Conservation (phyloP, 2,888 invertebrate species). For the Eristalinus sepulchralis region DNA sequence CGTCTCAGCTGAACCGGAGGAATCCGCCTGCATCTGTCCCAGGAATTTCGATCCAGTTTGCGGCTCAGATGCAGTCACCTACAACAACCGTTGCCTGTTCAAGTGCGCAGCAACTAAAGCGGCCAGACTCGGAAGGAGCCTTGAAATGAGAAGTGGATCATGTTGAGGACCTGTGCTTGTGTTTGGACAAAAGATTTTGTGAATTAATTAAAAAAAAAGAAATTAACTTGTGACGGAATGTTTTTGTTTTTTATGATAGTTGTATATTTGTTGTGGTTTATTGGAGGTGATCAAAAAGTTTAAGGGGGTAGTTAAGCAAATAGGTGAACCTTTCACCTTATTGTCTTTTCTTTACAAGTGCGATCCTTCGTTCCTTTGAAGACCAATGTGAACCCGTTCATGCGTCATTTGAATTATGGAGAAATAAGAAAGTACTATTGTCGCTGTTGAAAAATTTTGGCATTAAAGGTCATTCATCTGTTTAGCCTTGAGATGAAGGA, state of each 20-base stretch:
- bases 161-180: constrained; percentile 16
- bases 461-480: no score
- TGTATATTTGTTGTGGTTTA: neutral
- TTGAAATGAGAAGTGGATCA: constrained; percentile 23
- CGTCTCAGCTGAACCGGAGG: constrained; percentile 12
- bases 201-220: neutral
- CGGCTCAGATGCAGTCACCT: constrained; percentile 73
- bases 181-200: neutral
- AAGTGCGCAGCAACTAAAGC: constrained; percentile 68
- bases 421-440: no score
- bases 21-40: constrained; percentile 69
- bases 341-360: no score
- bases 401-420: no score
- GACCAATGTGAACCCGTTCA: no score
- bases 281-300: no score
- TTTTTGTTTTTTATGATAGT: neutral
- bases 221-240: neutral
- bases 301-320: no score
- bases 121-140: constrained; percentile 2
- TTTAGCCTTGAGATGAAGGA: no score
- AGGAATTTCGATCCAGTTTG: constrained; percentile 73
- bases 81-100: constrained; percentile 75
- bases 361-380: no score
- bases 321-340: no score
- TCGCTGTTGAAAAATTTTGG: no score